These are phyloP conservation scores for Suillia variegata DNA, from an alignment of 2,888 invertebrate genomes.

Conservation along the genomic window DNA sequence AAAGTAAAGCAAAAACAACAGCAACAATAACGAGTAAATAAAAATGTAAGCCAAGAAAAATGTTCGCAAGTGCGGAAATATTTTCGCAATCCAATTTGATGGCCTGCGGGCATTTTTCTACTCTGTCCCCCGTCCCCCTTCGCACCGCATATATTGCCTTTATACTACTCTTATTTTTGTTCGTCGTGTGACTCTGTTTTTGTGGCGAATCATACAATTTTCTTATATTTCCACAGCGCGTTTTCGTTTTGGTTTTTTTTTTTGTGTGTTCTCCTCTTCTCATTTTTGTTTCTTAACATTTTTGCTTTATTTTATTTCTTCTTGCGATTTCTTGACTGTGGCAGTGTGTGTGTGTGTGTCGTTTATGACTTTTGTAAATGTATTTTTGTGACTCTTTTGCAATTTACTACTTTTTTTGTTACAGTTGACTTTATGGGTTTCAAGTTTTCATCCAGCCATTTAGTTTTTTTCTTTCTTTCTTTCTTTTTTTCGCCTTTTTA, in stretches of 20 bases:
- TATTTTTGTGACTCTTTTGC: conserved; percentile 14
- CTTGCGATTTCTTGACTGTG: conserved; percentile 4
- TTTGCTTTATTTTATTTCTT: background rate
- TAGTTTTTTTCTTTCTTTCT: conserved; percentile 6
- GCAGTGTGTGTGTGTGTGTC: conserved; percentile 5
- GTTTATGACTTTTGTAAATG: conserved; percentile 12
- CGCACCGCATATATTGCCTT: background rate
- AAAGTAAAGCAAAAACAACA: background rate
- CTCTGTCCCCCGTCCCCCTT: background rate
- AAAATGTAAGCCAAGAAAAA: background rate
- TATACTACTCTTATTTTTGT: background rate
- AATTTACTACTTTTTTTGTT: conserved; percentile 20
- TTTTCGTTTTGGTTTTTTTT: background rate
- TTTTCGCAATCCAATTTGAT: conserved; percentile 22
- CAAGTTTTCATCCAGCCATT: background rate
- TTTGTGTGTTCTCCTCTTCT: background rate
- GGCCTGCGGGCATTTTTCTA: conserved; percentile 15
- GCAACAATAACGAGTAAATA: background rate
- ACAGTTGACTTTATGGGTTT: conserved; percentile 22
- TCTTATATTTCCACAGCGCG: background rate
- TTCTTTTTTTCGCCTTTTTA: conserved; percentile 2
- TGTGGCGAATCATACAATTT: background rate
- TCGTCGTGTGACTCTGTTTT: background rate
- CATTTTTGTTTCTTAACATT: too few species aligned
- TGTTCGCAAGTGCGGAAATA: conserved; percentile 10